A percentile compares a stretch with the other conserved stretches of the same genome.
These are phyloP conservation scores for Glyphotaelius pellucidus DNA, from an alignment of 2,888 invertebrate genomes.

Conservation along the genomic window DNA sequence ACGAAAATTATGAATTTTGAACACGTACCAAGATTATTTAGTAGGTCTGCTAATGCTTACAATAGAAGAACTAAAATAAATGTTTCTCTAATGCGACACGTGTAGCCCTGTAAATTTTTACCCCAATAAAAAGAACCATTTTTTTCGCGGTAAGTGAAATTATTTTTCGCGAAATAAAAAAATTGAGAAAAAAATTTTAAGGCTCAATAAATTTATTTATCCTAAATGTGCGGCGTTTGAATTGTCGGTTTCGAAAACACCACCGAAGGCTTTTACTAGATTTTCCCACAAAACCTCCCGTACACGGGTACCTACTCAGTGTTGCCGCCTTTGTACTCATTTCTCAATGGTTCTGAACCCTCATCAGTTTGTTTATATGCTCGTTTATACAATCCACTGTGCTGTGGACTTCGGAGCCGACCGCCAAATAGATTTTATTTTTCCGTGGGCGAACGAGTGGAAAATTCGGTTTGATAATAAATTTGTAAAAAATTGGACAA, in stretches of 20 bases:
- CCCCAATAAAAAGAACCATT: background rate
- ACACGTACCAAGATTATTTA: no score
- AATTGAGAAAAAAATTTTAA: background rate
- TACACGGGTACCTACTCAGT: constrained; percentile 19
- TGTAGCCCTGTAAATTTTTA: background rate
- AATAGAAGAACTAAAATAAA: background rate
- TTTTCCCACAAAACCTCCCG: constrained; percentile 35
- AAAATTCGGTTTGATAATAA: background rate
- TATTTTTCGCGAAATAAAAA: background rate
- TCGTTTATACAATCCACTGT: constrained; percentile 54
- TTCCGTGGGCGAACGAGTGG: background rate
- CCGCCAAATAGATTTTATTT: constrained; percentile 40
- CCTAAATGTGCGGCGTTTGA: background rate
- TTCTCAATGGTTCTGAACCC: constrained; percentile 54
- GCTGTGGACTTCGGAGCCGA: background rate
- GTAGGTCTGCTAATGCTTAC: no score
- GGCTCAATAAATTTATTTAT: constrained; percentile 6
- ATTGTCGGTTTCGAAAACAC: constrained; percentile 35
- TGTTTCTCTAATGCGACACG: background rate
- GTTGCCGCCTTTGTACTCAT: constrained; percentile 46
- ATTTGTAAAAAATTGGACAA: constrained; percentile 2
- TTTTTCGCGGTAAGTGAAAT: background rate
- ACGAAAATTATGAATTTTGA: no score
- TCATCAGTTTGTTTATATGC: constrained; percentile 60
- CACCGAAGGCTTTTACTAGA: constrained; percentile 30